Evolutionary conservation across 2,113 vertebrate species (phyloP).

Genomic region (Promerops cafer): DNA sequence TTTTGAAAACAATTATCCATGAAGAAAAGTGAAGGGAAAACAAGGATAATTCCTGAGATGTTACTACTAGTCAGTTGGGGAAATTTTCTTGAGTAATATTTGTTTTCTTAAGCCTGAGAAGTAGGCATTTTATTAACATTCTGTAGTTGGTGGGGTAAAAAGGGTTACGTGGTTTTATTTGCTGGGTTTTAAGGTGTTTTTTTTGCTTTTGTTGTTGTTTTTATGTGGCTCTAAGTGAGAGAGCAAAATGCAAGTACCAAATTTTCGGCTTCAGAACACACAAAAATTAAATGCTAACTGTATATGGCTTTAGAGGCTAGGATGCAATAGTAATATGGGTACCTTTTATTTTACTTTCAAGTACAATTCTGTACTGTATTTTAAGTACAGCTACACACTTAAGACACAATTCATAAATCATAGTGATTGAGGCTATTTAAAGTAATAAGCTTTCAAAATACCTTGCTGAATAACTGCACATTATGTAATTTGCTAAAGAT

Average conservation of each 20-base stretch:
- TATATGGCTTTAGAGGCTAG: background rate
- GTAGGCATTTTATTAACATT: background rate
- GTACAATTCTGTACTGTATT: background rate
- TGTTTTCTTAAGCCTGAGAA: background rate
- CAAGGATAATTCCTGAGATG: background rate
- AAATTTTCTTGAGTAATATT: background rate
- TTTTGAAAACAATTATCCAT: background rate
- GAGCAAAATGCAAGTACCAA: background rate
- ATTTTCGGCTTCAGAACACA: background rate
- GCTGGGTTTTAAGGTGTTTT: background rate
- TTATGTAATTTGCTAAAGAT: slow-evolving; percentile 43
- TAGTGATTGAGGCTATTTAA: background rate
- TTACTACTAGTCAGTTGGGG: background rate
- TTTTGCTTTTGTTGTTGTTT: background rate
- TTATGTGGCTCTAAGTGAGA: background rate
- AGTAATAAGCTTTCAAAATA: slow-evolving; percentile 8
- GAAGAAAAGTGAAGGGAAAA: background rate
- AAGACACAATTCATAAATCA: background rate
- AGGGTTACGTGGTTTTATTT: background rate
- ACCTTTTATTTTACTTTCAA: background rate
- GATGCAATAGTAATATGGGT: background rate
- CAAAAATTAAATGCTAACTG: background rate
- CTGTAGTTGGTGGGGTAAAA: background rate
- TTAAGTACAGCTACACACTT: background rate
- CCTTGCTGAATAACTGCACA: background rate